Percentiles rank a stretch among this genome's conserved stretches.
Evolutionary conservation across 2,797 vertebrate genomes (phyloP).

Genomic region (Enteromius anoplus): DNA sequence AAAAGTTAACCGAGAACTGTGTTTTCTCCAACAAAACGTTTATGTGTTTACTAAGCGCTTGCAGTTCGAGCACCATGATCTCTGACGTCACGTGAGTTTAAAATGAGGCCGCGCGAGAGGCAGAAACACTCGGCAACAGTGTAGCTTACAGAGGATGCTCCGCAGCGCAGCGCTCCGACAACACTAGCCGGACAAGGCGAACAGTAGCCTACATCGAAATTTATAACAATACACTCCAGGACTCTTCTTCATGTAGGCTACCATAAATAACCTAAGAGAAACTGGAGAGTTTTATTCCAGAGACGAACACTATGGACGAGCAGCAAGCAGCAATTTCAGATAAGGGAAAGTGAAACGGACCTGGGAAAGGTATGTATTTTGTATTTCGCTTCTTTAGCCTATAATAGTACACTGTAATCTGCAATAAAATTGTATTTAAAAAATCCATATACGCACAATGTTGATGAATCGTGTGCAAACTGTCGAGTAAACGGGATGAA

Average conservation of each 20-base stretch:
- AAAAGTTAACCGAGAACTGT: background rate
- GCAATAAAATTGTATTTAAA: background rate
- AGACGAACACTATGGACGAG: conserved; percentile 37
- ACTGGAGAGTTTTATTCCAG: conserved; percentile 40
- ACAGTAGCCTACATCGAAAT: background rate
- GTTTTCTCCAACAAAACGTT: background rate
- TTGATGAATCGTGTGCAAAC: background rate
- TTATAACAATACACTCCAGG: background rate
- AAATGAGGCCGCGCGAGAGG: conserved; percentile 81
- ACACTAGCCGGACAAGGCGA: background rate
- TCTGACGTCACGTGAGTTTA: conserved; percentile 83
- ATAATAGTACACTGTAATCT: background rate
- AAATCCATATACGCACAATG: background rate
- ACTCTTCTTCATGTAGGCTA: background rate
- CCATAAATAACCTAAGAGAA: background rate
- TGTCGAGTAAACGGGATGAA: background rate
- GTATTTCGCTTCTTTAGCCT: background rate
- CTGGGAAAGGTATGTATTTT: conserved; percentile 21
- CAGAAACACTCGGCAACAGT: conserved; percentile 57
- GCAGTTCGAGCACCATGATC: conserved; percentile 61
- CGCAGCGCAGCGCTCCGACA: background rate
- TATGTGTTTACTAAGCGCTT: conserved; percentile 8
- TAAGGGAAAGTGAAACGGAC: conserved; percentile 1
- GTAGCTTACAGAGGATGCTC: conserved; percentile 50
- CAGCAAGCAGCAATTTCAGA: conserved; percentile 1